phyloP scores from a whole-genome alignment of 2,113 vertebrate species.

The Charina bottae region DNA sequence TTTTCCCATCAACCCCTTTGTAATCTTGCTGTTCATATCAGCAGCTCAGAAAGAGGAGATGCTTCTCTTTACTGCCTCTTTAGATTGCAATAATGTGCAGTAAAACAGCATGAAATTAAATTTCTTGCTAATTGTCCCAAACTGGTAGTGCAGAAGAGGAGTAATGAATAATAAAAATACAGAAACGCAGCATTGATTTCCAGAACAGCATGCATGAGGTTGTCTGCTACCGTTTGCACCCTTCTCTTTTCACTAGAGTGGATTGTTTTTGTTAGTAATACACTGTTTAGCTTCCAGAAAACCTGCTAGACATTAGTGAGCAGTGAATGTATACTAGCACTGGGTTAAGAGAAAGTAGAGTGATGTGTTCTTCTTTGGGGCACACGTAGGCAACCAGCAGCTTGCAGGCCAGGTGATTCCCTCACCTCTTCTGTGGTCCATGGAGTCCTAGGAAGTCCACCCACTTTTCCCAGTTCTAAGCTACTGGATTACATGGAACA shows the following conservation, averaged over 20 bases:
- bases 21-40: neutral
- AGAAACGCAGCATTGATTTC: conserved; percentile 3
- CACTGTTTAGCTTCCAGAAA: neutral
- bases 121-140: conserved; percentile 24
- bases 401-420: neutral
- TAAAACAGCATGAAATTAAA: conserved; percentile 35
- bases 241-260: neutral
- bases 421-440: neutral
- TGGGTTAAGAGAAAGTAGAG: neutral
- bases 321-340: neutral
- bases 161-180: conserved; percentile 35
- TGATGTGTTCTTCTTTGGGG: neutral
- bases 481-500: neutral
- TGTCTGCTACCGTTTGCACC: neutral
- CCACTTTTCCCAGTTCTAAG: neutral
- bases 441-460: neutral
- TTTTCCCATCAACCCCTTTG: conserved; percentile 28
- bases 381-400: neutral
- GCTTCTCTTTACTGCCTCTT: conserved; percentile 22
- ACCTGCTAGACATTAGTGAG: neutral
- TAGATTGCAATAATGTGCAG: conserved; percentile 26
- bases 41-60: neutral
- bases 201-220: neutral
- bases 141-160: conserved; percentile 14
- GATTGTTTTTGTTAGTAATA: neutral